Percentiles rank a stretch among this genome's conserved stretches.
These are phyloP conservation scores for Epinotia brunnichana DNA, from an alignment of 2,888 invertebrate species.

Conservation along the genomic window DNA sequence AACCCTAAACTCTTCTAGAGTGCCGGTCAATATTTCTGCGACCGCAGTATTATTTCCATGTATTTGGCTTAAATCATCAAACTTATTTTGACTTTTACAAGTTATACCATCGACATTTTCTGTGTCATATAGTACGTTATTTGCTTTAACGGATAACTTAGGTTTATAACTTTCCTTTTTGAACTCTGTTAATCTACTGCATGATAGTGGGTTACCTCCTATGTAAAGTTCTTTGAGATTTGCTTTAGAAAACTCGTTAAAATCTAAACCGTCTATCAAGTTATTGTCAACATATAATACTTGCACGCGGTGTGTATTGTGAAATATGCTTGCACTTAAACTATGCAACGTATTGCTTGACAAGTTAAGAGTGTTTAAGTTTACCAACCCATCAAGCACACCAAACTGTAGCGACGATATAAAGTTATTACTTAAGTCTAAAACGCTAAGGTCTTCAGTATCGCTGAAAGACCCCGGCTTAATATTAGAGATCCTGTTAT, in stretches of 20 bases:
- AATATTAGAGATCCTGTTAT: slow-evolving; percentile 34
- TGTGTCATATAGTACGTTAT: slow-evolving; percentile 4
- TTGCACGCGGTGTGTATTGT: slow-evolving; percentile 13
- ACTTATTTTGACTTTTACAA: slow-evolving; percentile 30
- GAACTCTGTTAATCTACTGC: slow-evolving; percentile 18
- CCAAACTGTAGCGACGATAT: slow-evolving; percentile 31
- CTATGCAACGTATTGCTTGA: slow-evolving; percentile 30
- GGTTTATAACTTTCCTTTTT: slow-evolving; percentile 1
- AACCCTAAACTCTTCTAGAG: slow-evolving; percentile 28
- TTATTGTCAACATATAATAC: slow-evolving; percentile 27
- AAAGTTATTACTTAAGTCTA: slow-evolving; percentile 28
- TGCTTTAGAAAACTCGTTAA: slow-evolving; percentile 6
- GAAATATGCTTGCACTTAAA: slow-evolving; percentile 32
- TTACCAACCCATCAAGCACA: slow-evolving; percentile 30
- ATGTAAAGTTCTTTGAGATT: slow-evolving; percentile 26
- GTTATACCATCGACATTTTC: slow-evolving; percentile 40
- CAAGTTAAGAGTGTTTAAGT: slow-evolving; percentile 23
- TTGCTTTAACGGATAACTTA: slow-evolving; percentile 13
- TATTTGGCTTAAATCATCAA: slow-evolving; percentile 2
- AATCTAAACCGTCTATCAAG: slow-evolving; percentile 22
- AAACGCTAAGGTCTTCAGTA: slow-evolving; percentile 10
- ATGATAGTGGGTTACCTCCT: slow-evolving; percentile 25
- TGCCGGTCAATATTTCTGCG: slow-evolving; percentile 9
- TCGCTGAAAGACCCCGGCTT: slow-evolving; percentile 36
- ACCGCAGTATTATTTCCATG: slow-evolving; percentile 22